Evolutionary conservation across 2,797 vertebrate species (phyloP).

Genomic region (Ceryle rudis): DNA sequence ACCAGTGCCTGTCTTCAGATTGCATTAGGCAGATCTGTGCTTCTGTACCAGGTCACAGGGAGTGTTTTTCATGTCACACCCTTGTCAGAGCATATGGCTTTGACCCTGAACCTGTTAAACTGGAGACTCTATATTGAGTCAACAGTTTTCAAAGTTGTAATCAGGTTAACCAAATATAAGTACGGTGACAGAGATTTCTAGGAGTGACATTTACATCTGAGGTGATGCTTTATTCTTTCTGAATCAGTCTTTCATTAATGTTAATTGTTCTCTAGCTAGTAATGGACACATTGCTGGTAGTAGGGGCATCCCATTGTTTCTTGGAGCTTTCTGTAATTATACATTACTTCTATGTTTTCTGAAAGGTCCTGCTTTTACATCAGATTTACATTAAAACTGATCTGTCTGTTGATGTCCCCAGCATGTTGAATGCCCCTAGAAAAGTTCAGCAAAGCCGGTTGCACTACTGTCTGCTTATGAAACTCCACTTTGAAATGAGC

Average conservation of each 20-base stretch:
- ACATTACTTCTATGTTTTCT: neutral
- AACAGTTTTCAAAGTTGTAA: constrained; percentile 11
- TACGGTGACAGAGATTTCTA: neutral
- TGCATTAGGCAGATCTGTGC: neutral
- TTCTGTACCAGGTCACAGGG: neutral
- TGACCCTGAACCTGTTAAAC: constrained; percentile 35
- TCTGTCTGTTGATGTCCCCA: neutral
- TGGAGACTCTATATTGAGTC: neutral
- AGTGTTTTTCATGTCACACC: neutral
- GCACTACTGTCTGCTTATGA: neutral
- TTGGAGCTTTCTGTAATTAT: neutral
- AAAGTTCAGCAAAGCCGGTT: neutral
- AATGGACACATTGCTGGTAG: neutral
- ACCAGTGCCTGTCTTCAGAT: neutral
- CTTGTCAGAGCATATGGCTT: constrained; percentile 37
- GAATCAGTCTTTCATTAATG: neutral
- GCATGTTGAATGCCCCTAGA: neutral
- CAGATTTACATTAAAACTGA: neutral
- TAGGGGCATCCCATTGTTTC: neutral
- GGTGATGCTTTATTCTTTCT: neutral
- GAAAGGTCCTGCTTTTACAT: neutral
- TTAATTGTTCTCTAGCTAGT: neutral
- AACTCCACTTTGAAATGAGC: neutral
- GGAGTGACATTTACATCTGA: neutral
- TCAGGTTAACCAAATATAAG: neutral